Evolutionary conservation across 2,113 vertebrate genomes (phyloP).

Genomic region (Saiga tatarica): DNA sequence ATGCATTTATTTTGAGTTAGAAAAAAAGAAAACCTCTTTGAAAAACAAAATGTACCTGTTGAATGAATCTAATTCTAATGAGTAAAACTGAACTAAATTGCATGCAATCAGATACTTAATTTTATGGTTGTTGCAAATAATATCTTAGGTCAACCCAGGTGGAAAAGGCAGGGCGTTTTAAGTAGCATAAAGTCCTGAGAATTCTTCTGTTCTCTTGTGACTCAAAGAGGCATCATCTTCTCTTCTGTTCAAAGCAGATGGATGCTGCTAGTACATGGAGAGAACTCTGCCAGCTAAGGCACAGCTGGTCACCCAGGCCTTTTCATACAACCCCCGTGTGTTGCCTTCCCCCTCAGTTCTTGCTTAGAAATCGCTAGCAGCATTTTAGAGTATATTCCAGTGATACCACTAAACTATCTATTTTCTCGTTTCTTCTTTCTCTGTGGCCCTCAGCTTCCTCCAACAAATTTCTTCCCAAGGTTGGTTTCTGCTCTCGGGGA

Average conservation of each 20-base stretch:
- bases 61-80: background rate
- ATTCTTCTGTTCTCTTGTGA: background rate
- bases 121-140: background rate
- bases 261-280: fast-evolving
- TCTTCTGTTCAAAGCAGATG: background rate
- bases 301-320: background rate
- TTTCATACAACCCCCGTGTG: fast-evolving
- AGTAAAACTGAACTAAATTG: background rate
- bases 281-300: background rate
- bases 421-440: background rate
- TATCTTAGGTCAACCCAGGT: too few species aligned
- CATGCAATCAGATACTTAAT: background rate
- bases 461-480: background rate
- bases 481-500: background rate
- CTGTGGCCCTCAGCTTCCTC: background rate
- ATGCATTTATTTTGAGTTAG: background rate
- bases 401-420: background rate
- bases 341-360: background rate
- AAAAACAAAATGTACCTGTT: background rate
- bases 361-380: background rate
- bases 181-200: background rate
- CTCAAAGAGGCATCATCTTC: background rate
- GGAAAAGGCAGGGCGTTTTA: background rate
- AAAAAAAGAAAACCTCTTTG: background rate
- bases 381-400: background rate